Base-by-base conservation (phyloP, 2,888 invertebrate genomes). In the Eupithecia exiguata region DNA sequence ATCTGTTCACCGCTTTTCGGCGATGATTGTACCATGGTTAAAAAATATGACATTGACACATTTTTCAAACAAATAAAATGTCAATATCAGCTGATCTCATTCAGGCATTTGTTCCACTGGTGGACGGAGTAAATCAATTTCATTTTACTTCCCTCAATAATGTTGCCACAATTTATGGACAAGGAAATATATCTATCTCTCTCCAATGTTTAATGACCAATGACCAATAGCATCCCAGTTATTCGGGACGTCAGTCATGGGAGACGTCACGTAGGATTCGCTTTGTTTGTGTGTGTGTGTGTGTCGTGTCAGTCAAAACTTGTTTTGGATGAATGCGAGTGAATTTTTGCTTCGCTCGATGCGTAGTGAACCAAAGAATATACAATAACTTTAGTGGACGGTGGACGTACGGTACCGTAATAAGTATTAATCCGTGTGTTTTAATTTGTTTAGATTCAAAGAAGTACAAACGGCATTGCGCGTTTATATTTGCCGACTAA, bases 381-480 rank as follows among this genome's bases (percentile, higher is more conserved):
- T n/a, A n/a, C n/a, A n/a, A n/a, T n/a, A n/a, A n/a, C n/a, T n/a
- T n/a, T n/a, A n/a, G n/a, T n/a, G n/a, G n/a, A n/a, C n/a, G n/a
- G n/a, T n/a, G 62, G 62, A 35, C 30, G 35, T 35, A 18, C 69
- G 69, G 43, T 58, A 5, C 25, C 12, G 40, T 21, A 63, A 70
- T 63, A 63, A 46, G 63, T 63, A 46, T 74, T 71, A 70, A 74
- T 75, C 79, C 30, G 85, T 84, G 84, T 86, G 35, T 85, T 84
- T 84, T 86, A 83, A 84, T 77, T 83, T 10, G 49, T 53, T 85
- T 65, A 38, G 80, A 84, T 85, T 83, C 84, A 85, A 86, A 82
- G 84, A 83, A 82, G 75, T 80, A 82, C 83, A 82, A 84, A 83
- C 83, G 86, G 82, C 82, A 84, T 84, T 84, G 78, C 77, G 79